Evolutionary conservation across 2,888 invertebrate species (phyloP).

Genomic region (Holacanthella duospinosa): DNA sequence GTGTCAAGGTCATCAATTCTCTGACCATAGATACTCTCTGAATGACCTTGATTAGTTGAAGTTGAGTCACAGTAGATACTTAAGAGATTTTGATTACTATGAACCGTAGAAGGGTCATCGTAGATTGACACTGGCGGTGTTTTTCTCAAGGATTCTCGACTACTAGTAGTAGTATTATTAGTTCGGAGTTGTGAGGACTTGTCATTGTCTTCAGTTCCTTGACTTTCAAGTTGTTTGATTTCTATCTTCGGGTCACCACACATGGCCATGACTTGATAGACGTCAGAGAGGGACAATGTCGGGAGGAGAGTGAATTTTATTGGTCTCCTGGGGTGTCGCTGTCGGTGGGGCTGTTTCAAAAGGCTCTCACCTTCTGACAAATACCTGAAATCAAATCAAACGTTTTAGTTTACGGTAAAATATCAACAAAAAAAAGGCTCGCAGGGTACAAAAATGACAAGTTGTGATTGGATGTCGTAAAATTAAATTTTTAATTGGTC

Average conservation of each 20-base stretch:
- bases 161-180: neutral
- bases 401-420: neutral
- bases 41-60: slow-evolving; percentile 6
- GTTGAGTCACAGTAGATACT: slow-evolving; percentile 26
- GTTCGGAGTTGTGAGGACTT: neutral
- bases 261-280: neutral
- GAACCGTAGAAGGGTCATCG: neutral
- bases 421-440: neutral
- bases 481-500: neutral
- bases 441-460: no score
- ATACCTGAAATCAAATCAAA: neutral
- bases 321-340: neutral
- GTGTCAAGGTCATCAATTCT: neutral
- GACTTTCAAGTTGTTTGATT: neutral
- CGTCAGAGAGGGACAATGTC: neutral
- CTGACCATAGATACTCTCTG: neutral
- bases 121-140: neutral
- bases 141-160: neutral
- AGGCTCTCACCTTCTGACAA: neutral
- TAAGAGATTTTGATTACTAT: neutral
- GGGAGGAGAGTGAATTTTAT: neutral
- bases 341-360: neutral
- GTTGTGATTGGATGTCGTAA: no score
- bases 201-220: neutral
- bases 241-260: neutral